These are phyloP conservation scores for Peromyscus melanophrys DNA, from an alignment of 2,797 vertebrate species.

Conservation along the genomic window DNA sequence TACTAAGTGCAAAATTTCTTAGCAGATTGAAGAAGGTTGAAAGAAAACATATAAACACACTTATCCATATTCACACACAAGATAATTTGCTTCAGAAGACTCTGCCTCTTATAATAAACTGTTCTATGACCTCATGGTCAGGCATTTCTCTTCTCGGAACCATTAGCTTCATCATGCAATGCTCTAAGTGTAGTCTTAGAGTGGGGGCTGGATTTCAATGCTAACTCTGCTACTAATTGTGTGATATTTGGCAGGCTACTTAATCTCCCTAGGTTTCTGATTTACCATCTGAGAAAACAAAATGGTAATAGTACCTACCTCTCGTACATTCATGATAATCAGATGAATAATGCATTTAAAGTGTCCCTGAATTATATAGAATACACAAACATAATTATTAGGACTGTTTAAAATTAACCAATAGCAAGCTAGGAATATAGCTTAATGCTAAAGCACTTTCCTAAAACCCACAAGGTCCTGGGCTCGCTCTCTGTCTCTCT, in stretches of 20 bases:
- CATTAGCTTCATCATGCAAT: background rate
- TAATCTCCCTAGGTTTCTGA: background rate
- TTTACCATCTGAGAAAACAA: background rate
- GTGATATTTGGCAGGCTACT: background rate
- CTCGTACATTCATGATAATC: background rate
- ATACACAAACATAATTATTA: background rate
- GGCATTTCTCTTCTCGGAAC: background rate
- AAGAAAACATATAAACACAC: background rate
- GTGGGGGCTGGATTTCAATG: background rate
- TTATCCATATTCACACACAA: background rate
- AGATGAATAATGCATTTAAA: slow-evolving; percentile 11
- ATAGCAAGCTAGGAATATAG: background rate
- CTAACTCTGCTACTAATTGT: background rate
- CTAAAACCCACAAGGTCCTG: background rate
- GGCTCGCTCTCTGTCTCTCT: background rate
- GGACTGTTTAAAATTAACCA: slow-evolving; percentile 13
- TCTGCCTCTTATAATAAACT: background rate
- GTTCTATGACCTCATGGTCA: background rate
- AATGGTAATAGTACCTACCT: background rate
- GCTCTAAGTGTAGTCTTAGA: background rate
- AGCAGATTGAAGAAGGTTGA: background rate
- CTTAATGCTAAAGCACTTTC: background rate
- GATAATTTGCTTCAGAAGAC: slow-evolving; percentile 28
- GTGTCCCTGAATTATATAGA: background rate
- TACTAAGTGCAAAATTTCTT: background rate